These are phyloP conservation scores for Hippocampus guttulatus DNA, from an alignment of 2,113 vertebrate species.

Conservation along the genomic window DNA sequence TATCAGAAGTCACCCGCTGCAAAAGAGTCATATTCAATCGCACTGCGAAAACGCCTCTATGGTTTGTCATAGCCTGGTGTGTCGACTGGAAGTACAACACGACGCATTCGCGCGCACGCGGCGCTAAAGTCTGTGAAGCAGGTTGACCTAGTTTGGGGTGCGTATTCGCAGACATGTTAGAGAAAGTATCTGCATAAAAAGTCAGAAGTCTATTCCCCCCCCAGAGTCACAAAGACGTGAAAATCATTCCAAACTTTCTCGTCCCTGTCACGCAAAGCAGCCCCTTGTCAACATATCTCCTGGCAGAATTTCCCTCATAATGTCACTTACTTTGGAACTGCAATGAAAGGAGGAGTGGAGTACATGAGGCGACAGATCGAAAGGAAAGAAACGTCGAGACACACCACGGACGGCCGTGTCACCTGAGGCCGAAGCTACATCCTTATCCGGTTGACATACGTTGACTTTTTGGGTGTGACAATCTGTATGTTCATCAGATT, in stretches of 20 bases:
- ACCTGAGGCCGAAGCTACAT: neutral
- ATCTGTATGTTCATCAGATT: neutral
- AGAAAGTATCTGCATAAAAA: constrained; percentile 64
- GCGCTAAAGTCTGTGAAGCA: constrained; percentile 45
- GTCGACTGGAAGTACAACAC: constrained; percentile 12
- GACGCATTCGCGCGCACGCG: constrained; percentile 5
- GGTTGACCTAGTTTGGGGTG: constrained; percentile 66
- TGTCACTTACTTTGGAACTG: constrained; percentile 15
- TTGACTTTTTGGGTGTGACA: neutral
- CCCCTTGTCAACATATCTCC: constrained; percentile 5
- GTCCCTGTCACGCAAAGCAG: constrained; percentile 1
- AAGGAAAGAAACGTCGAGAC: neutral
- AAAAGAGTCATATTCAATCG: constrained; percentile 23
- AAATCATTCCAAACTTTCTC: constrained; percentile 41
- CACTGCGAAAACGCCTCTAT: constrained; percentile 19
- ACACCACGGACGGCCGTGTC: neutral
- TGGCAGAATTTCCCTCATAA: neutral
- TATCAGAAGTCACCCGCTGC: constrained; percentile 15
- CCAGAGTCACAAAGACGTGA: constrained; percentile 24
- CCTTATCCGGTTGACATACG: neutral
- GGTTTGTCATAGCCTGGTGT: constrained; percentile 36
- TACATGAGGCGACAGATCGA: neutral
- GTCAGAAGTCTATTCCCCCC: constrained; percentile 47
- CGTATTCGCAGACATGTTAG: constrained; percentile 53
- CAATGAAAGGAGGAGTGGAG: neutral